A percentile compares a stretch with the other conserved stretches of the same genome.
Evolutionary conservation across 2,888 invertebrate species (phyloP).

Genomic region (Siphlonurus alternatus): DNA sequence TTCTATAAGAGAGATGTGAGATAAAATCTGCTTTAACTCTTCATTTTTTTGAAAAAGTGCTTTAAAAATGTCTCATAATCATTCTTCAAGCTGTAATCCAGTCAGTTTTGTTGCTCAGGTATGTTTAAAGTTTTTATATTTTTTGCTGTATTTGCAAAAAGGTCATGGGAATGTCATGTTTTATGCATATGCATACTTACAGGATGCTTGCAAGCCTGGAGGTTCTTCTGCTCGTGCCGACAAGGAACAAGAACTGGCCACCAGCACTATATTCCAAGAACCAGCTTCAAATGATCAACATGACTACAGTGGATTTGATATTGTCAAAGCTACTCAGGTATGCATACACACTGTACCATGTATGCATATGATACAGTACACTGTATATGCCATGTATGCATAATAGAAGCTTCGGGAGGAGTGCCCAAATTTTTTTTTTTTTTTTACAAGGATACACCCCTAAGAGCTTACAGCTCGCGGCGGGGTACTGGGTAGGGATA

Average conservation of each 20-base stretch:
- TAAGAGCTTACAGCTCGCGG: too few species aligned
- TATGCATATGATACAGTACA: neutral
- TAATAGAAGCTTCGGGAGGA: neutral
- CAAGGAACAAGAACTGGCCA: conserved; percentile 10
- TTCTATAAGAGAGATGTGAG: too few species aligned
- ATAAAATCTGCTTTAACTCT: too few species aligned
- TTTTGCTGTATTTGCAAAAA: neutral
- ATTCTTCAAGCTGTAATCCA: conserved; percentile 9
- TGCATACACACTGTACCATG: conserved; percentile 5
- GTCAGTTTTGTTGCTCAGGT: conserved; percentile 15
- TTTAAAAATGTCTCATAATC: neutral
- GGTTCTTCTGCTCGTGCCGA: conserved; percentile 11
- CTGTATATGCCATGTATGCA: neutral
- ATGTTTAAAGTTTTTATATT: neutral
- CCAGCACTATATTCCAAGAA: conserved; percentile 20
- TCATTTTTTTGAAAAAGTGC: too few species aligned
- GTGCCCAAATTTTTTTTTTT: too few species aligned
- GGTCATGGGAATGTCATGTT: neutral
- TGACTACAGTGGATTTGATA: conserved; percentile 71
- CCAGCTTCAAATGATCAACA: conserved; percentile 24
- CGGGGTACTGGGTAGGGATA: too few species aligned
- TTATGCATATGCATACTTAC: neutral
- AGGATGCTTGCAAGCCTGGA: conserved; percentile 15
- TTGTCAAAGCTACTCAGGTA: conserved; percentile 87
- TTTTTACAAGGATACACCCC: too few species aligned